These are phyloP conservation scores for Crematogaster levior DNA, from an alignment of 2,888 invertebrate species.

Conservation along the genomic window DNA sequence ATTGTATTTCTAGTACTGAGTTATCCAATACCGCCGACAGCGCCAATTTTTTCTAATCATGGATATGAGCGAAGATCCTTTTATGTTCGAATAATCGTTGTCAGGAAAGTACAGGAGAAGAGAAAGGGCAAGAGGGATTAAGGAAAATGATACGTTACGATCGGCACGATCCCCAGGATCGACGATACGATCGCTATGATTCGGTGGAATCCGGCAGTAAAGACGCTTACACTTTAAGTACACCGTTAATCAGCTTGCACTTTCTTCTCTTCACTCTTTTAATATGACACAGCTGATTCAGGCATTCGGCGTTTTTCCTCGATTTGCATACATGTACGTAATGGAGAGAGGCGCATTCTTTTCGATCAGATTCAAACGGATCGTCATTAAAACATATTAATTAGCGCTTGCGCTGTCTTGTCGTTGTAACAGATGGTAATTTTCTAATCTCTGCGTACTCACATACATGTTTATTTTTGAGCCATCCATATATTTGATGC, in stretches of 20 bases:
- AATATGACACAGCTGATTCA: conserved; percentile 14
- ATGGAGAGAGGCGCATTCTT: background rate
- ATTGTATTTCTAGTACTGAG: background rate
- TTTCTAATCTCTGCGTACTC: conserved; percentile 14
- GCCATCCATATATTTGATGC: background rate
- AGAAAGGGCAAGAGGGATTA: background rate
- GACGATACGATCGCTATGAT: conserved; percentile 64
- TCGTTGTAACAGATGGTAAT: conserved; percentile 32
- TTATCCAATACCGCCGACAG: conserved; percentile 48
- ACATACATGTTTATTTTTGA: background rate
- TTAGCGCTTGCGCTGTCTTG: conserved; percentile 14
- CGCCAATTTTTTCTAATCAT: conserved; percentile 62
- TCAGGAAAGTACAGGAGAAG: background rate
- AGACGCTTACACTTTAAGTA: background rate
- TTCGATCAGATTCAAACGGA: background rate
- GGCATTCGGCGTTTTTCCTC: conserved; percentile 42
- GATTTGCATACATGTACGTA: conserved; percentile 21
- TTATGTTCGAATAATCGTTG: conserved; percentile 39
- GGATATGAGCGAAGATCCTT: background rate
- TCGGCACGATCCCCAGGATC: conserved; percentile 43
- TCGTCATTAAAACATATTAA: conserved; percentile 39
- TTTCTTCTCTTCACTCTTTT: conserved; percentile 13
- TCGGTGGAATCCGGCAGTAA: conserved; percentile 66
- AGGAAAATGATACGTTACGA: conserved; percentile 43
- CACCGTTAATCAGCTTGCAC: conserved; percentile 65